Evolutionary conservation across 1,140 invertebrate species (phyloP).

Genomic region (Sinella curviseta): DNA sequence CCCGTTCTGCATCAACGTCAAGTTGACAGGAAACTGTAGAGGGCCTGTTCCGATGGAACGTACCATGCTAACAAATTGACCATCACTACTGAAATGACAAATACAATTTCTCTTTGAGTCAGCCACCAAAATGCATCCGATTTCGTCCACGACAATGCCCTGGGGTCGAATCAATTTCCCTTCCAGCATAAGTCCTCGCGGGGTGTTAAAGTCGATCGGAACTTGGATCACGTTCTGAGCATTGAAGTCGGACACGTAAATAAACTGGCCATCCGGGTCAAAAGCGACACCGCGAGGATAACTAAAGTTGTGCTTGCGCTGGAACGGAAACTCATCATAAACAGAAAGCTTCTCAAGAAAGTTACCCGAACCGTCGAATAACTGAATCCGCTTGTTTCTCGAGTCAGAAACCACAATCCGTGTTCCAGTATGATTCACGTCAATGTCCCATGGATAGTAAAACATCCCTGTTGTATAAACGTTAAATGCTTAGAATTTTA

Average conservation of each 20-base stretch:
- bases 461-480: background rate
- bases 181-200: background rate
- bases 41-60: no score
- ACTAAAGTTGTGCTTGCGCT: background rate
- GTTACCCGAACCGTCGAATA: background rate
- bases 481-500: background rate
- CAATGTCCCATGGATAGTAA: background rate
- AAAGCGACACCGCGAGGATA: background rate
- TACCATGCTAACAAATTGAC: background rate
- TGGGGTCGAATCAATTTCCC: constrained; percentile 75
- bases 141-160: constrained; percentile 80
- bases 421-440: background rate
- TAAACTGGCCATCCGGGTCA: constrained; percentile 61
- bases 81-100: constrained; percentile 46
- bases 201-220: constrained; percentile 53
- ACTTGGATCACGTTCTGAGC: constrained; percentile 85
- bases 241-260: constrained; percentile 91
- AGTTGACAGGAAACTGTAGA: background rate
- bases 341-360: background rate
- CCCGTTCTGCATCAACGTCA: background rate
- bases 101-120: constrained; percentile 90
- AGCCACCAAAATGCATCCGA: constrained; percentile 83
- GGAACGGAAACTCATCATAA: background rate
- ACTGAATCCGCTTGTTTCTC: background rate
- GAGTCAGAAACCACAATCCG: background rate